These are phyloP conservation scores for Scaeva pyrastri DNA, from an alignment of 2,888 invertebrate species.

Conservation along the genomic window DNA sequence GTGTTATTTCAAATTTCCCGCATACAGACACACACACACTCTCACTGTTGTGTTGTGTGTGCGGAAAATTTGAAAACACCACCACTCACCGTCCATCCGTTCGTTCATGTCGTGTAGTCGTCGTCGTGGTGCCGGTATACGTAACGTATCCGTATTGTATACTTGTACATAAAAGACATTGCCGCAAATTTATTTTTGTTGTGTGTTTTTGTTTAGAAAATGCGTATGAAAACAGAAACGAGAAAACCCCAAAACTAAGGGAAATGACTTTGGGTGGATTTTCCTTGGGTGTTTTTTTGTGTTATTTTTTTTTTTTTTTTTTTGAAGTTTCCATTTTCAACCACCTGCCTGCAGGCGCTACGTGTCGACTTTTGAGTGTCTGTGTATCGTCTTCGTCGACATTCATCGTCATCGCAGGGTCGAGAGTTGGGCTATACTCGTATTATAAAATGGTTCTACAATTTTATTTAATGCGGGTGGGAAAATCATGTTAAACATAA, in stretches of 20 bases:
- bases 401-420: neutral
- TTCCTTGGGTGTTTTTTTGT: slow-evolving; percentile 30
- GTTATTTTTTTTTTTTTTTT: slow-evolving; percentile 28
- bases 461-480: slow-evolving; percentile 32
- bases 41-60: neutral
- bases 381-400: neutral
- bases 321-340: slow-evolving; percentile 54
- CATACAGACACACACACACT: slow-evolving; percentile 5
- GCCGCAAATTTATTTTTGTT: slow-evolving; percentile 45
- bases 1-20: slow-evolving; percentile 11
- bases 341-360: slow-evolving; percentile 62
- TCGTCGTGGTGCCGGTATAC: neutral
- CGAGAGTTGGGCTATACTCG: neutral
- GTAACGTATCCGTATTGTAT: slow-evolving; percentile 42
- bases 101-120: no score
- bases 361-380: slow-evolving; percentile 9
- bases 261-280: slow-evolving; percentile 50
- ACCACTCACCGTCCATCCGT: no score
- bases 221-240: slow-evolving; percentile 68
- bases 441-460: neutral
- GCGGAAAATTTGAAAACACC: neutral
- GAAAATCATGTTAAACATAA: slow-evolving; percentile 49
- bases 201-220: slow-evolving; percentile 76
- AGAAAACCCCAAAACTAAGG: slow-evolving; percentile 58
- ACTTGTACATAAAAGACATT: slow-evolving; percentile 32